phyloP scores from a whole-genome alignment of 2,888 invertebrate genomes.

The Chironomus riparius region DNA sequence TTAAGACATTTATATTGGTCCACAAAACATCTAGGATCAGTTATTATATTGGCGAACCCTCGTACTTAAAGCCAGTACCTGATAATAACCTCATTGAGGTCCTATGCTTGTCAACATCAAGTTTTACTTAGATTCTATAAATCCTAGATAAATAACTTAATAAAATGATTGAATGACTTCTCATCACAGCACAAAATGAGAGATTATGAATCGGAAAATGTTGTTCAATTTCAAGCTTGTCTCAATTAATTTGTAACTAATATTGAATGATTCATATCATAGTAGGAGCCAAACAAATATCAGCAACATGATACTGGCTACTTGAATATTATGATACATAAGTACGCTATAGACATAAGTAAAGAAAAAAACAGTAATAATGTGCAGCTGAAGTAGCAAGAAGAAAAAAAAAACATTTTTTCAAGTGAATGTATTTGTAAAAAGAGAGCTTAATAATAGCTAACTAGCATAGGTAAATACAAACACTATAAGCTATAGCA shows the following conservation, averaged over 20 bases:
- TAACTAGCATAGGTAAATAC: background rate
- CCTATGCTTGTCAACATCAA: no score
- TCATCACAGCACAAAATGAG: no score
- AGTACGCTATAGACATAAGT: background rate
- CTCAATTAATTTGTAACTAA: background rate
- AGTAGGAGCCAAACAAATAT: background rate
- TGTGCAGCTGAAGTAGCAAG: background rate
- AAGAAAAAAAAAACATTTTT: background rate
- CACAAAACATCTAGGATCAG: no score
- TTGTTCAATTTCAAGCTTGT: background rate
- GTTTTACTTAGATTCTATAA: no score
- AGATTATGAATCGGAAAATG: background rate
- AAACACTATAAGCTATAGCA: background rate
- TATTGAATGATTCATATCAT: background rate
- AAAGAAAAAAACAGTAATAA: background rate
- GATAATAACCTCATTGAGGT: no score
- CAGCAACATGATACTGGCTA: no score
- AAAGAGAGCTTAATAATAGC: background rate
- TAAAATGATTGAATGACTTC: no score
- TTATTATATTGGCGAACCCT: no score
- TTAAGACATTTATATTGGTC: no score
- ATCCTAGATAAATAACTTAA: no score
- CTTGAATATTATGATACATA: no score
- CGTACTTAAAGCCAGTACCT: no score
- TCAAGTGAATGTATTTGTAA: background rate